Conservation (phyloP, 2,888 invertebrate genomes). For the Zaprionus bogoriensis region DNA sequence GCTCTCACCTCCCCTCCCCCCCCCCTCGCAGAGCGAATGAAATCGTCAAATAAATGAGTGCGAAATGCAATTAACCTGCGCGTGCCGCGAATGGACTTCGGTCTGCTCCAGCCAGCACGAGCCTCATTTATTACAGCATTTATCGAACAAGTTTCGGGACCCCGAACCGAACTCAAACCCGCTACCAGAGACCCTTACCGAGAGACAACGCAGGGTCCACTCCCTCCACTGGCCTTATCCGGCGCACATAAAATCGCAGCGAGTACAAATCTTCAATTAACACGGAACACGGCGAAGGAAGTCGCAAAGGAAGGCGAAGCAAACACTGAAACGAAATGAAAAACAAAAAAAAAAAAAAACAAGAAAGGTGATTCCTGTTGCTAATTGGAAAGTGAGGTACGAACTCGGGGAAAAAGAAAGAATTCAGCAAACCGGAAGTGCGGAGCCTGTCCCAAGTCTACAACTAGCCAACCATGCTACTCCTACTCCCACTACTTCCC, state of each 20-base stretch:
- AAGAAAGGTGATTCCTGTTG: slow-evolving; percentile 73
- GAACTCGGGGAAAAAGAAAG: not conserved
- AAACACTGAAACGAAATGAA: not conserved
- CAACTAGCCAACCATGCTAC: not conserved
- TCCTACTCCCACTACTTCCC: not conserved
- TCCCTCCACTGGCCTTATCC: slow-evolving; percentile 31
- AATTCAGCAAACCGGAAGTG: slow-evolving; percentile 56
- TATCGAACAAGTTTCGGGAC: slow-evolving; percentile 50
- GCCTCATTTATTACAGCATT: slow-evolving; percentile 58
- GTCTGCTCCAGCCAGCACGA: slow-evolving; percentile 16
- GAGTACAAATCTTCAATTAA: slow-evolving; percentile 74
- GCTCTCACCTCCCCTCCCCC: not conserved
- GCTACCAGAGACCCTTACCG: too few species aligned
- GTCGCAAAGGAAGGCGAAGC: slow-evolving; percentile 8
- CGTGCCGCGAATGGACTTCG: slow-evolving; percentile 50
- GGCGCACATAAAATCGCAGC: slow-evolving; percentile 63
- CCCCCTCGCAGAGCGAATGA: slow-evolving; percentile 5
- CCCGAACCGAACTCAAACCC: too few species aligned
- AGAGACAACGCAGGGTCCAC: too few species aligned
- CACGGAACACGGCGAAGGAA: slow-evolving; percentile 43
- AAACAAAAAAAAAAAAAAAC: slow-evolving; percentile 10
- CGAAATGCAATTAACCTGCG: slow-evolving; percentile 75
- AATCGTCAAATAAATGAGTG: slow-evolving; percentile 64
- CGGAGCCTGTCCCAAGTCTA: not conserved
- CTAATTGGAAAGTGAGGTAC: slow-evolving; percentile 74